Conservation (phyloP, 1,140 invertebrate genomes). For the Drosophila parvula region DNA sequence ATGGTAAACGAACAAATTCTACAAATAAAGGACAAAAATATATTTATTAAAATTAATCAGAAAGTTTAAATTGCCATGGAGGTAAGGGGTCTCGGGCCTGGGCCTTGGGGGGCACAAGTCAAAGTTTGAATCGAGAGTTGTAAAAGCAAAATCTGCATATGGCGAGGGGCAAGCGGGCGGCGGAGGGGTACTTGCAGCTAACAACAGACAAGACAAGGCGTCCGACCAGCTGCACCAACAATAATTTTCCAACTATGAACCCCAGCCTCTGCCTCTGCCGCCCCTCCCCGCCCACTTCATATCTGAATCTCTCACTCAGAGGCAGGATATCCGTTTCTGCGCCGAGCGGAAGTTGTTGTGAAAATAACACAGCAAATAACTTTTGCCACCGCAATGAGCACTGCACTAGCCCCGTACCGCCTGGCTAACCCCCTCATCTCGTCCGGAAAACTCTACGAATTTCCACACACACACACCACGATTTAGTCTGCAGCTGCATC, state of each 20-base stretch:
- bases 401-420: slow-evolving; percentile 5
- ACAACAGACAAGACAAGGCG: slow-evolving; percentile 51
- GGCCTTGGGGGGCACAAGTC: slow-evolving; percentile 41
- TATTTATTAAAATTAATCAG: slow-evolving; percentile 75
- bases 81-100: background rate
- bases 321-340: slow-evolving; percentile 73
- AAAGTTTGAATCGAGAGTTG: slow-evolving; percentile 52
- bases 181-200: slow-evolving; percentile 4
- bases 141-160: slow-evolving; percentile 41
- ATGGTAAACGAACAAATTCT: slow-evolving; percentile 64
- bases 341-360: slow-evolving; percentile 76
- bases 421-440: background rate
- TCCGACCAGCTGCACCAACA: slow-evolving; percentile 71
- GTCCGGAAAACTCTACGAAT: slow-evolving; percentile 1
- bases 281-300: background rate
- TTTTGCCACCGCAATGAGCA: slow-evolving; percentile 79
- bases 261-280: slow-evolving; percentile 11
- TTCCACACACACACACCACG: slow-evolving; percentile 23
- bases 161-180: slow-evolving; percentile 4
- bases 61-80: slow-evolving; percentile 33
- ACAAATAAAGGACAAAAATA: slow-evolving; percentile 82
- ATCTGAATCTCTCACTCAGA: slow-evolving; percentile 43
- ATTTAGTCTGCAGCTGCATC: slow-evolving; percentile 18
- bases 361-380: slow-evolving; percentile 83
- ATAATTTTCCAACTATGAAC: slow-evolving; percentile 55